Conservation (phyloP, 2,113 vertebrate genomes). For the Meles meles region DNA sequence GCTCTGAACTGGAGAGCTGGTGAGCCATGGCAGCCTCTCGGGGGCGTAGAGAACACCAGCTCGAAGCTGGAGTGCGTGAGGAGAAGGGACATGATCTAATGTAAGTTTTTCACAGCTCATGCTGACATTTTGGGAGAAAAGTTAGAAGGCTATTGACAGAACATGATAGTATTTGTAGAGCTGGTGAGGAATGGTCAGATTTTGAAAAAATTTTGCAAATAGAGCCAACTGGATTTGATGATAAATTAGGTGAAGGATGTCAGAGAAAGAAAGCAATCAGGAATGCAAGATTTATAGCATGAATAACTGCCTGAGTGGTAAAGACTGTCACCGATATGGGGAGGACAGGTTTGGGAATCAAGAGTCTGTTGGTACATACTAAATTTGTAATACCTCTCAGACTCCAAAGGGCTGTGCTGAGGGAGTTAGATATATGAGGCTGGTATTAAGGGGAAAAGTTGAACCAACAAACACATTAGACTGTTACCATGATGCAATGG, state of each 20-base stretch:
- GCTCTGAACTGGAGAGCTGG: not conserved
- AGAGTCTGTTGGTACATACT: not conserved
- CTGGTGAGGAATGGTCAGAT: not conserved
- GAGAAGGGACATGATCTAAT: not conserved
- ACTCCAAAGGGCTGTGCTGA: not conserved
- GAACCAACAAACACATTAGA: too few relatives aligned
- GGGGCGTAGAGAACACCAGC: too few relatives aligned
- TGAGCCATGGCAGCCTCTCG: fast-evolving
- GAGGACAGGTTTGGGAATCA: not conserved
- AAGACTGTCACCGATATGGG: not conserved
- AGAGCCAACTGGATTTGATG: not conserved
- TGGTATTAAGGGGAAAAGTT: not conserved
- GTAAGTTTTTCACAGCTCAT: not conserved
- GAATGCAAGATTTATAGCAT: not conserved
- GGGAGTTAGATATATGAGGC: not conserved
- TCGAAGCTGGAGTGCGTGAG: not conserved
- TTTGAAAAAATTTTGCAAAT: not conserved
- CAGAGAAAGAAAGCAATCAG: not conserved
- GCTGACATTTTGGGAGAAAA: not conserved
- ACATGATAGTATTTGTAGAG: not conserved
- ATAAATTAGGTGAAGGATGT: not conserved
- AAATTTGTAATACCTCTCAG: not conserved
- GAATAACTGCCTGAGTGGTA: not conserved
- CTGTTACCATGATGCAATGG: not conserved
- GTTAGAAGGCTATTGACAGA: not conserved